phyloP scores from a whole-genome alignment of 1,140 invertebrate species.

The Contarinia nasturtii region DNA sequence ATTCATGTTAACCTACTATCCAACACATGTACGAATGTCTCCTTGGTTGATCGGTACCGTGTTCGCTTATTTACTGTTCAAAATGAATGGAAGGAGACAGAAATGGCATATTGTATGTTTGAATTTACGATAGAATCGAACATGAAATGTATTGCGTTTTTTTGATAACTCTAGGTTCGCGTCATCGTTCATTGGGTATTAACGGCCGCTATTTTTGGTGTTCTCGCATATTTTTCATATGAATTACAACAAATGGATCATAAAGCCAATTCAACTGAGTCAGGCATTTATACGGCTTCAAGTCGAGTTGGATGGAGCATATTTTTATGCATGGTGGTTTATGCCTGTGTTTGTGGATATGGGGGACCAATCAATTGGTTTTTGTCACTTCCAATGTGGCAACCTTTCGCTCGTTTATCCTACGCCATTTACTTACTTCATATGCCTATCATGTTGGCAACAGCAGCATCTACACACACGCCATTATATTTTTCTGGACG shows the following conservation, averaged over 20 bases:
- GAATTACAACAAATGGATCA: slow-evolving; percentile 9
- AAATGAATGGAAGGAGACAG: slow-evolving; percentile 4
- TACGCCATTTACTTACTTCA: slow-evolving; percentile 31
- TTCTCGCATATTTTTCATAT: no score
- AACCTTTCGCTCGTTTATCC: slow-evolving; percentile 26
- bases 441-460: slow-evolving; percentile 10
- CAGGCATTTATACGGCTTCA: slow-evolving; percentile 38
- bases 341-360: slow-evolving; percentile 40
- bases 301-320: slow-evolving; percentile 37
- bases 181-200: no score
- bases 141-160: no score
- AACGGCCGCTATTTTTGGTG: no score
- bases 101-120: no score
- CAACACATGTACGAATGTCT: neutral
- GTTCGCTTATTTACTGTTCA: slow-evolving; percentile 12
- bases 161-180: no score
- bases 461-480: neutral
- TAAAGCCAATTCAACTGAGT: slow-evolving; percentile 17
- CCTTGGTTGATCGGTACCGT: slow-evolving; percentile 2
- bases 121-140: no score
- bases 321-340: slow-evolving; percentile 43
- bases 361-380: slow-evolving; percentile 33
- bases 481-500: neutral
- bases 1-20: neutral
- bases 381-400: slow-evolving; percentile 27